These are phyloP conservation scores for Platerodrilus igneus DNA, from an alignment of 2,888 invertebrate genomes.

Conservation along the genomic window DNA sequence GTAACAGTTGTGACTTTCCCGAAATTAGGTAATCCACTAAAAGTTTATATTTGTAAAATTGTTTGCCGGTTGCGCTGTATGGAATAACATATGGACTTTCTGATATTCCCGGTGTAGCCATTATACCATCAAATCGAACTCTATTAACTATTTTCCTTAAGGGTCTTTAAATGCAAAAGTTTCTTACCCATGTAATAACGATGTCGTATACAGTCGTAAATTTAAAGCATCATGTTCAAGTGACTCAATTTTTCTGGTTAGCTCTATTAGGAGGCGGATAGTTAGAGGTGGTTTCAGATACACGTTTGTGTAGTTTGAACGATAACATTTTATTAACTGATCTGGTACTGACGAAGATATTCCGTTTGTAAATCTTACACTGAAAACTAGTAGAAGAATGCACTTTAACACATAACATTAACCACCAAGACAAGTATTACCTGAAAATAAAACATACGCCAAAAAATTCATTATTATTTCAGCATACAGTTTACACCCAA, in stretches of 20 bases:
- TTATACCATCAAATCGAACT: conserved; percentile 59
- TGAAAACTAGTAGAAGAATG: too few relatives aligned
- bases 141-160: too few relatives aligned
- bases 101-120: conserved; percentile 48
- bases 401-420: too few relatives aligned
- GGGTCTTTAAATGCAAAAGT: conserved; percentile 21
- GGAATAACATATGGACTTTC: conserved; percentile 54
- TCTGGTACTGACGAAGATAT: conserved; percentile 50
- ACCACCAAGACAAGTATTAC: too few relatives aligned
- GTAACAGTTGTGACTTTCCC: conserved; percentile 42
- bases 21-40: conserved; percentile 58
- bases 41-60: conserved; percentile 57
- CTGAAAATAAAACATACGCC: too few relatives aligned
- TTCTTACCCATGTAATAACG: conserved; percentile 55
- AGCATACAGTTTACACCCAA: too few relatives aligned
- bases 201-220: conserved; percentile 54
- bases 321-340: conserved; percentile 58
- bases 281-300: conserved; percentile 53
- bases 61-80: conserved; percentile 55
- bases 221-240: conserved; percentile 50
- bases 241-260: conserved; percentile 59
- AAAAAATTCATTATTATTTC: too few relatives aligned
- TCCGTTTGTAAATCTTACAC: too few relatives aligned
- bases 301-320: conserved; percentile 46
- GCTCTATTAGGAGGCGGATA: conserved; percentile 56